Base-by-base conservation (phyloP, 2,888 invertebrate genomes). In the Rotaria magnacalcarata region DNA sequence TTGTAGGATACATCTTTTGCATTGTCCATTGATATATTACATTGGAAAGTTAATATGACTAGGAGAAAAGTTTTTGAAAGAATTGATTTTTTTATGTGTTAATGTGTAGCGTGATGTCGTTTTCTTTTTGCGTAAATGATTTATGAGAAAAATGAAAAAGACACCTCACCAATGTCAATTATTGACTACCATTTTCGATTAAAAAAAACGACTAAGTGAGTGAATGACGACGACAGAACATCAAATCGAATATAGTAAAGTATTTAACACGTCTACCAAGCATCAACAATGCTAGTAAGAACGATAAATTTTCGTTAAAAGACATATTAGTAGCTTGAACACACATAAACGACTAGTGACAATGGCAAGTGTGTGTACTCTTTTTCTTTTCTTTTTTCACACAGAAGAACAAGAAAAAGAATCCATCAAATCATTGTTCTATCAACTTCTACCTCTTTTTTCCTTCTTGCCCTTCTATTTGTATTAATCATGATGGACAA, bases 241-340 rank as follows among this genome's bases (percentile, higher is more conserved):
- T 67, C 67, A 19, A 27, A 67, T 67, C 67, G 67, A 67, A 67
- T 21, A 54, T 67, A 67, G 67, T 67, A 34, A 67, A 67, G 67
- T 27, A 67, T 67, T 67, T 67, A 67, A 67, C 67, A 67, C 67
- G 67, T 67, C 67, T 67, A 34, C 34, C 67, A 67, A 67, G 27
- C 67, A 67, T 67, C 67, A 34, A 67, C 67, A 67, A 27, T 34
- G 34, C 14, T 67, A 34, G 34, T 67, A 67, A 34, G 67, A 67
- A 67, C 67, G 67, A 67, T 67, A 67, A 67, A 67, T 67, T 67
- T 67, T 67, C 67, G 67, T 67, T 67, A 34, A 67, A 34, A 67
- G 67, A 67, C 34, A 67, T 67, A 67, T 67, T 67, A 67, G 67
- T 67, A 67, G 67, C 67, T 67, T 67, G 67, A 67, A 67, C 67